Evolutionary conservation across 2,113 vertebrate species (phyloP).

Genomic region (Apteryx owenii): DNA sequence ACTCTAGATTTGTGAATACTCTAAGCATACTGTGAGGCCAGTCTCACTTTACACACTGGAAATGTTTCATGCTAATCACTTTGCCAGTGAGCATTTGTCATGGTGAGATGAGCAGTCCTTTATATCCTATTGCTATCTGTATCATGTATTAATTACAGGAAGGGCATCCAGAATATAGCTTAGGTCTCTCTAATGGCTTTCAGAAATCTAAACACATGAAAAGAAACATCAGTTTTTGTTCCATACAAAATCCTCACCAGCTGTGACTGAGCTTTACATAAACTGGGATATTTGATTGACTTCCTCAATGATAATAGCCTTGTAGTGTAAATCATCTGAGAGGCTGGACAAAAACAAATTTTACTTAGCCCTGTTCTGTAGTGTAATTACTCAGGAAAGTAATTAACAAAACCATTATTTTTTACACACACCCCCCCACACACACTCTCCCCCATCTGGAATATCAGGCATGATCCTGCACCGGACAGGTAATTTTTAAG

Average conservation of each 20-base stretch:
- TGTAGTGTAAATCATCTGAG: constrained; percentile 8
- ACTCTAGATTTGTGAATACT: not conserved
- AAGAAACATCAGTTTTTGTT: constrained; percentile 38
- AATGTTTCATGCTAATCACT: fast-evolving
- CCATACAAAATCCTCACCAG: constrained; percentile 44
- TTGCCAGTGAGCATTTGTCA: not conserved
- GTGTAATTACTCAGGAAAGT: constrained; percentile 22
- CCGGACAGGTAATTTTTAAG: not conserved
- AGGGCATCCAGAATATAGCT: constrained; percentile 15
- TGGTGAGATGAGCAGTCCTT: not conserved
- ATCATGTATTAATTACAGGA: constrained; percentile 23
- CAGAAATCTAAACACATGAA: constrained; percentile 48
- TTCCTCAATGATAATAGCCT: constrained; percentile 36
- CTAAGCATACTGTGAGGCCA: not conserved
- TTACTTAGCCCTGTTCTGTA: not conserved
- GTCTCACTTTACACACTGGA: not conserved
- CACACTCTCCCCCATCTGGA: not conserved
- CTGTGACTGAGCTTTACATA: constrained; percentile 48
- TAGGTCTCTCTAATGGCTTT: constrained; percentile 22
- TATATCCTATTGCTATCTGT: not conserved
- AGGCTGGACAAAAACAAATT: constrained; percentile 11
- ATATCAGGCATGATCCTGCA: not conserved
- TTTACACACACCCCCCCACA: not conserved
- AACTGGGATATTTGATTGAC: not conserved
- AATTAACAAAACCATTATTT: constrained; percentile 12